These are phyloP conservation scores for Rhinogobius similis DNA, from an alignment of 2,113 vertebrate genomes.

Conservation along the genomic window DNA sequence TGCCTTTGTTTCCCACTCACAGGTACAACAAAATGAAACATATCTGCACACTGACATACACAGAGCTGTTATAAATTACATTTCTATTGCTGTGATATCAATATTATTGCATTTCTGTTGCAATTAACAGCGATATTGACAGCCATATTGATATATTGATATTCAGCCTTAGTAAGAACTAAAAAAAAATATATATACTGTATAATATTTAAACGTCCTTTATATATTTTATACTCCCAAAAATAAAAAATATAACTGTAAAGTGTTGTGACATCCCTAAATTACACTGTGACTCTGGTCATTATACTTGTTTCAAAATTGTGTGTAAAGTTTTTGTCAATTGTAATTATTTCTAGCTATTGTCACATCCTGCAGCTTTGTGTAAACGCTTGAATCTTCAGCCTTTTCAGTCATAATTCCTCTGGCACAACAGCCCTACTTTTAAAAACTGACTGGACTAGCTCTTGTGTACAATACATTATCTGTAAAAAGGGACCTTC, in stretches of 20 bases:
- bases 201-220: no score
- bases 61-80: no score
- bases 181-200: no score
- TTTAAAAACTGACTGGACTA: neutral
- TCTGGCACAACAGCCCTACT: neutral
- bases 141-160: no score
- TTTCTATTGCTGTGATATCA: no score
- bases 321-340: neutral
- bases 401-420: neutral
- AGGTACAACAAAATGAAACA: constrained; percentile 79
- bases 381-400: neutral
- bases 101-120: no score
- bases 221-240: no score
- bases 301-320: neutral
- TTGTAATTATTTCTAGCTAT: neutral
- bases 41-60: neutral
- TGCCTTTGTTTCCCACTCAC: constrained; percentile 88
- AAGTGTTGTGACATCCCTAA: no score
- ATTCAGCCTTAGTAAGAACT: no score
- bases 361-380: neutral
- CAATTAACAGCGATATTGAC: no score
- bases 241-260: no score
- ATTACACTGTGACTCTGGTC: neutral
- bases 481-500: neutral
- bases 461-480: neutral